Conservation (phyloP, 2,113 vertebrate genomes). For the Sus scrofa region DNA sequence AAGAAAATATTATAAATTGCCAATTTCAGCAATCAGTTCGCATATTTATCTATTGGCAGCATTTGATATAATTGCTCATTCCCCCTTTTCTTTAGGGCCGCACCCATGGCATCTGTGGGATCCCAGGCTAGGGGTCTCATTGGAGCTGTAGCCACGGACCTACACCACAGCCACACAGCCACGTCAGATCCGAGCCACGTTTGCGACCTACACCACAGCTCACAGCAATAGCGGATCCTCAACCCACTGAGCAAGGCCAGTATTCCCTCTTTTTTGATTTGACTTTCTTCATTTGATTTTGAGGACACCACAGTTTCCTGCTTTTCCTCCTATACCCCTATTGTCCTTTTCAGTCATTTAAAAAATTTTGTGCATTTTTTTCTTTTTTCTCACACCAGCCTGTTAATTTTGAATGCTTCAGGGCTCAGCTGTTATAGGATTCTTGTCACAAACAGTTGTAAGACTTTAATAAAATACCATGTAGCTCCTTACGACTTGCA, state of each 20-base stretch:
- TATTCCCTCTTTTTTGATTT: neutral
- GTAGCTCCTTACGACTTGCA: neutral
- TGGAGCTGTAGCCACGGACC: too few species aligned
- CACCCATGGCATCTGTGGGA: too few species aligned
- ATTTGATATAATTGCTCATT: neutral
- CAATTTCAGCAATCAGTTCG: neutral
- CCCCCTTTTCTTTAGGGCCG: neutral
- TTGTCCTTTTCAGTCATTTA: neutral
- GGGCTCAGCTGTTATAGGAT: neutral
- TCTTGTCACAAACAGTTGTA: neutral
- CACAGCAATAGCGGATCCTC: too few species aligned
- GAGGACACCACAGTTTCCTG: neutral
- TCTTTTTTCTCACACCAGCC: neutral
- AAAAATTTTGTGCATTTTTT: neutral
- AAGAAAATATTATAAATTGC: neutral
- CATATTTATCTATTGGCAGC: neutral
- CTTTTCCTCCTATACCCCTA: neutral
- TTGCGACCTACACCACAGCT: too few species aligned
- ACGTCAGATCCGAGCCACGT: too few species aligned
- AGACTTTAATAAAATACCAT: neutral
- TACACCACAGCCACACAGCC: too few species aligned
- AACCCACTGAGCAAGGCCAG: too few species aligned
- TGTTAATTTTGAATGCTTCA: slow-evolving; percentile 29
- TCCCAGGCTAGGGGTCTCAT: too few species aligned
- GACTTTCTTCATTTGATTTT: neutral